A percentile compares a stretch with the other conserved stretches of the same genome.
These are phyloP conservation scores for Valencia hispanica DNA, from an alignment of 2,797 vertebrate species.

Conservation along the genomic window DNA sequence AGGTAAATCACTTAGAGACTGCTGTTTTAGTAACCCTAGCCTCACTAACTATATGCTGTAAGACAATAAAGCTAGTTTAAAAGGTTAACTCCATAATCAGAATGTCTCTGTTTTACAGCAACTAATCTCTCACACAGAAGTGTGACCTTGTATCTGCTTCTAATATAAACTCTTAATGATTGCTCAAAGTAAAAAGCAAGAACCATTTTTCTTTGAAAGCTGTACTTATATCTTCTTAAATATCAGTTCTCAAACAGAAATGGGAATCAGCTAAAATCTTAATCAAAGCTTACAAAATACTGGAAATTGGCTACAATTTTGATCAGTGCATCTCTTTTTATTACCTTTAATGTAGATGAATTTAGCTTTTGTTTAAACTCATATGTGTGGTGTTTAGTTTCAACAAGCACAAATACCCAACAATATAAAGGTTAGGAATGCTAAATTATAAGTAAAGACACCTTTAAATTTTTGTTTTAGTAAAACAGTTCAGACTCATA, in stretches of 20 bases:
- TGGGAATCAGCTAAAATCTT: background rate
- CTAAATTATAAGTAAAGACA: background rate
- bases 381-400: background rate
- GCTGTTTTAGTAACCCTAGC: background rate
- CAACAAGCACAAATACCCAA: background rate
- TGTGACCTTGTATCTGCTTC: background rate
- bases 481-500: background rate
- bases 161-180: background rate
- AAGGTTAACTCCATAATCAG: background rate
- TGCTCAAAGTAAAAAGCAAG: background rate
- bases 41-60: background rate
- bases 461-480: background rate
- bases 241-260: background rate
- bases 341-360: background rate
- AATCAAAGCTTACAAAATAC: background rate
- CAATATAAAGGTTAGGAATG: background rate
- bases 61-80: background rate
- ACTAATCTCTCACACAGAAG: background rate
- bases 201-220: background rate
- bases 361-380: background rate
- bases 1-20: background rate
- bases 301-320: background rate
- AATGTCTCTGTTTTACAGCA: background rate
- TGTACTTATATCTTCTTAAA: background rate
- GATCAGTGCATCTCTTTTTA: too few relatives aligned